Evolutionary conservation across 2,113 vertebrate species (phyloP).

Genomic region (Cacatua alba): DNA sequence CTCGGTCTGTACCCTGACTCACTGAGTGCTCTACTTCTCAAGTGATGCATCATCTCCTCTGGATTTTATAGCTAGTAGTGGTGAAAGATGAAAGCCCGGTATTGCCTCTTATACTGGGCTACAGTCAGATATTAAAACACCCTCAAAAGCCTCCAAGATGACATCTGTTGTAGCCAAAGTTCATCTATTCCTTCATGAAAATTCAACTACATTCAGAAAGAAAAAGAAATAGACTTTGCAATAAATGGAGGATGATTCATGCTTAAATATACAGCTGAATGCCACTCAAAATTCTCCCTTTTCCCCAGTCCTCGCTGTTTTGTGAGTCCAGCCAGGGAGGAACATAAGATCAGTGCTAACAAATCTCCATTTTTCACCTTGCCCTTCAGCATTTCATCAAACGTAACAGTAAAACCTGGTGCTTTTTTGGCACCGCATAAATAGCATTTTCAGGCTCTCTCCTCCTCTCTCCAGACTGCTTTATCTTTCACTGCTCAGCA

Average conservation of each 20-base stretch:
- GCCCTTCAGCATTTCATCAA: slow-evolving; percentile 3
- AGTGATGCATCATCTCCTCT: slow-evolving; percentile 26
- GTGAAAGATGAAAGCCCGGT: slow-evolving; percentile 16
- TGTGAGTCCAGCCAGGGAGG: not conserved
- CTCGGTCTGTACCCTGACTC: not conserved
- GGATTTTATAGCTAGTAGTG: not conserved
- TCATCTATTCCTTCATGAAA: slow-evolving; percentile 40
- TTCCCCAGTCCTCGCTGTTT: not conserved
- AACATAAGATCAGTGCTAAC: not conserved
- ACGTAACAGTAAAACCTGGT: not conserved
- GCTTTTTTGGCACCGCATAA: not conserved
- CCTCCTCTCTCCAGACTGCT: not conserved
- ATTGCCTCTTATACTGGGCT: not conserved
- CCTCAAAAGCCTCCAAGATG: not conserved
- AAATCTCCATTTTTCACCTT: not conserved
- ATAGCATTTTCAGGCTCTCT: not conserved
- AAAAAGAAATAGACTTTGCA: not conserved
- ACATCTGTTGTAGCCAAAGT: slow-evolving; percentile 46
- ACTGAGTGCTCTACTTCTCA: not conserved
- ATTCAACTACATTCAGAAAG: not conserved
- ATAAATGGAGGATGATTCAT: slow-evolving; percentile 49
- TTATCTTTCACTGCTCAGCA: not conserved
- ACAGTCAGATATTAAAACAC: not conserved
- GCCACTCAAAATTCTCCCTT: slow-evolving; percentile 5
- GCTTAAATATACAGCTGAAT: slow-evolving; percentile 17